Evolutionary conservation across 2,888 invertebrate species (phyloP).

Genomic region (Lochmaea crataegi): DNA sequence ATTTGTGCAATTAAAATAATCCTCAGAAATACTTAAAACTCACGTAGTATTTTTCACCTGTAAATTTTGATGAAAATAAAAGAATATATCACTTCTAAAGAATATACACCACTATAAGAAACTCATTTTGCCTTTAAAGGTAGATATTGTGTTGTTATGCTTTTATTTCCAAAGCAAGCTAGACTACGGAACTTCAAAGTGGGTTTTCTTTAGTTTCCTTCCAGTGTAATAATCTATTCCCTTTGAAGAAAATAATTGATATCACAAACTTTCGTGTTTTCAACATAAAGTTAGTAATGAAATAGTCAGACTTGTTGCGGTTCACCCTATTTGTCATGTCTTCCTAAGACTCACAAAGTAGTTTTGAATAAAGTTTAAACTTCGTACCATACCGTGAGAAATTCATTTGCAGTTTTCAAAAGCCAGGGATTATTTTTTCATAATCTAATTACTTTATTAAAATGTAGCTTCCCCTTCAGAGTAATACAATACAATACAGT

Average conservation of each 20-base stretch:
- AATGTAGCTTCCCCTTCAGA: too few species aligned
- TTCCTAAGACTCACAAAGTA: neutral
- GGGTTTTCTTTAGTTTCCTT: neutral
- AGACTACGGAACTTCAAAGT: neutral
- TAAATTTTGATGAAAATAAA: too few species aligned
- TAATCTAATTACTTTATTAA: too few species aligned
- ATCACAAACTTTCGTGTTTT: conserved; percentile 11
- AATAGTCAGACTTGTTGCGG: conserved; percentile 9
- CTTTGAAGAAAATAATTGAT: conserved; percentile 8
- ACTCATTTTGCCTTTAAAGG: neutral
- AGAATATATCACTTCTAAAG: neutral
- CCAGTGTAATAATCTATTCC: conserved; percentile 9
- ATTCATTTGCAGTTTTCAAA: neutral
- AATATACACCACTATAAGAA: neutral
- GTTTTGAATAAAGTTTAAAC: neutral
- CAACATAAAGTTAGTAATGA: conserved; percentile 7
- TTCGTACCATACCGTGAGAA: neutral
- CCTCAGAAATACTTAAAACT: too few species aligned
- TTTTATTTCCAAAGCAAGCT: neutral
- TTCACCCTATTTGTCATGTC: neutral
- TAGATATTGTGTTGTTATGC: neutral
- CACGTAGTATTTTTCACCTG: too few species aligned
- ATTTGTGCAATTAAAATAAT: too few species aligned
- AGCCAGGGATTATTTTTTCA: neutral
- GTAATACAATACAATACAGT: too few species aligned